Evolutionary conservation across 2,888 invertebrate species (phyloP).

Genomic region (Perdita meconis): DNA sequence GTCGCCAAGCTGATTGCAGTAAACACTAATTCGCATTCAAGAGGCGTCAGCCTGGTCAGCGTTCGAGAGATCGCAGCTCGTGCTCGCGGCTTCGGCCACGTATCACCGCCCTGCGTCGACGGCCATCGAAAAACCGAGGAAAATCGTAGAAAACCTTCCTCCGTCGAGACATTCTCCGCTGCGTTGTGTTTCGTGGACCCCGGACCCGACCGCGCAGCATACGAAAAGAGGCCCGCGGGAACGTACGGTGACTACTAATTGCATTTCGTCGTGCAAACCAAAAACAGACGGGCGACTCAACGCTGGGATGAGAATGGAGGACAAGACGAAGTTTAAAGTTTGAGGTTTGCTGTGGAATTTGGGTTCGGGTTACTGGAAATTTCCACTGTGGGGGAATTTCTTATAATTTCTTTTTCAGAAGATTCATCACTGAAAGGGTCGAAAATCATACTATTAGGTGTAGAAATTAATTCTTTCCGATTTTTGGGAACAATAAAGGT

Average conservation of each 20-base stretch:
- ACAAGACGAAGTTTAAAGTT: too few species aligned
- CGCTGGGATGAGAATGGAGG: conserved; percentile 13
- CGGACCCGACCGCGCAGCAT: conserved; percentile 71
- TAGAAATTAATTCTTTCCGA: too few species aligned
- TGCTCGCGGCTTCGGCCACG: conserved; percentile 20
- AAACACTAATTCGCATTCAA: conserved; percentile 68
- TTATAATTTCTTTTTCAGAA: too few species aligned
- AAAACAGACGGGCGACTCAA: conserved; percentile 5
- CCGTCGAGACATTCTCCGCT: conserved; percentile 38
- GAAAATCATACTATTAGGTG: too few species aligned
- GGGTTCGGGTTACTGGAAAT: too few species aligned
- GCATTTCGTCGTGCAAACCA: conserved; percentile 49
- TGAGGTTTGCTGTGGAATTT: too few species aligned
- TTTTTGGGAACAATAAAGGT: too few species aligned
- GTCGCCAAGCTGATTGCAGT: conserved; percentile 38
- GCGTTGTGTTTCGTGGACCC: conserved; percentile 66
- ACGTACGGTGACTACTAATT: conserved; percentile 75
- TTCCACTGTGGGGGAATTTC: too few species aligned
- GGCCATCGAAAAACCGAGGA: conserved; percentile 59
- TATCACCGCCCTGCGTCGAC: conserved; percentile 6
- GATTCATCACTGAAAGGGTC: too few species aligned
- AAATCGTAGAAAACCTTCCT: conserved; percentile 68
- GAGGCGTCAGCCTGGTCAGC: conserved; percentile 34
- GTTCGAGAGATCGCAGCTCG: conserved; percentile 35
- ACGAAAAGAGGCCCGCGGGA: conserved; percentile 72